These are phyloP conservation scores for Neopelma chrysocephalum DNA, from an alignment of 2,797 vertebrate genomes.

Conservation along the genomic window DNA sequence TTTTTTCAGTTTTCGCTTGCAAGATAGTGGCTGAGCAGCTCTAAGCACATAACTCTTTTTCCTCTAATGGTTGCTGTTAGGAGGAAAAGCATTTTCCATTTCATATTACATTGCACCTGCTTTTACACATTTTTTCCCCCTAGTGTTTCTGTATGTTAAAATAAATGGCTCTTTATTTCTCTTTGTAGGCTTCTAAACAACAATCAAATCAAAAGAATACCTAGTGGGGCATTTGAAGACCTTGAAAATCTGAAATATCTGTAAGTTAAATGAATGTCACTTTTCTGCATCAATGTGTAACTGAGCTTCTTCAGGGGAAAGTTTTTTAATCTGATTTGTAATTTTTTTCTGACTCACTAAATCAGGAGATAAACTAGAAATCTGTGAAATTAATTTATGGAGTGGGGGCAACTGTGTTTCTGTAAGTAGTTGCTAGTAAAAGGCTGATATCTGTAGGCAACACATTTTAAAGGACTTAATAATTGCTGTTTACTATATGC, in stretches of 20 bases:
- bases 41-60: neutral
- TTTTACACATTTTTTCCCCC: neutral
- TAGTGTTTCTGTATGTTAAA: neutral
- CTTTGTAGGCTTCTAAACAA: constrained; percentile 93
- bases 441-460: neutral
- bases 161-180: neutral
- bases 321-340: neutral
- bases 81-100: neutral
- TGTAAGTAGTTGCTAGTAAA: neutral
- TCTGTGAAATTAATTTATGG: neutral
- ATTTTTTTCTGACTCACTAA: neutral
- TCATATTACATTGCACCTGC: neutral
- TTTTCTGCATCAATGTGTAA: neutral
- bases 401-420: neutral
- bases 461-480: neutral
- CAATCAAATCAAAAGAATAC: constrained; percentile 94
- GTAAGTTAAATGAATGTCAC: constrained; percentile 79
- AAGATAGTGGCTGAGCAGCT: neutral
- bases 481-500: neutral
- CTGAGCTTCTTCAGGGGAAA: neutral
- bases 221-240: constrained; percentile 91
- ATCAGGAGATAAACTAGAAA: neutral
- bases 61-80: neutral
- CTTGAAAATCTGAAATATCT: constrained; percentile 99
- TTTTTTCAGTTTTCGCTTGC: neutral